Evolutionary conservation across 2,797 vertebrate species (phyloP).

Genomic region (Peromyscus melanophrys): DNA sequence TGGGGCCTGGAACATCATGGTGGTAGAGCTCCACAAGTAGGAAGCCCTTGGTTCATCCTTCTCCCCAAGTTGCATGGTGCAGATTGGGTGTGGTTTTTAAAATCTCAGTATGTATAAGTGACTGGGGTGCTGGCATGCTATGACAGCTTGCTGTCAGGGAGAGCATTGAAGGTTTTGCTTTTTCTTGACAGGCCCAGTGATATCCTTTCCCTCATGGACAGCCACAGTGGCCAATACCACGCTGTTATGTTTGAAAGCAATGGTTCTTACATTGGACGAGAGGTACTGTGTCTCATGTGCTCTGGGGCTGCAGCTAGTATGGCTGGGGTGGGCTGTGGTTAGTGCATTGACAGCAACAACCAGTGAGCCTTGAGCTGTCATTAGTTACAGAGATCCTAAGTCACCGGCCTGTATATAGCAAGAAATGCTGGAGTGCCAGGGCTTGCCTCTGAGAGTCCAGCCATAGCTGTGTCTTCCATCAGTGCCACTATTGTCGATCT

Average conservation of each 20-base stretch:
- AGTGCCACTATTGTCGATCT: rapidly evolving
- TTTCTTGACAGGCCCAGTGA: slow-evolving; percentile 88
- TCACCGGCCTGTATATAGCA: background rate
- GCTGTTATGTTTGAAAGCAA: slow-evolving; percentile 91
- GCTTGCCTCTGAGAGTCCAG: background rate
- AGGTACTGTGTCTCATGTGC: slow-evolving; percentile 86
- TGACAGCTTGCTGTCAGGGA: rapidly evolving
- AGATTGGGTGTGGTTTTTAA: rapidly evolving
- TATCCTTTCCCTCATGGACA: slow-evolving; percentile 86
- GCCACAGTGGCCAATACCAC: slow-evolving; percentile 87
- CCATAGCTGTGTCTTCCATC: no score
- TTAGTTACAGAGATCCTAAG: rapidly evolving
- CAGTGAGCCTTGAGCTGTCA: rapidly evolving
- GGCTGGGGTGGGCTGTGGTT: background rate
- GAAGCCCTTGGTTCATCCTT: background rate
- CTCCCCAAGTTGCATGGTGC: rapidly evolving
- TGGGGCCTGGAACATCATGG: background rate
- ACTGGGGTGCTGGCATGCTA: rapidly evolving
- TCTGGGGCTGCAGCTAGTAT: background rate
- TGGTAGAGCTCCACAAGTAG: background rate
- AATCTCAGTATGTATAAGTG: rapidly evolving
- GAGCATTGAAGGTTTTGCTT: background rate
- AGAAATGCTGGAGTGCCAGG: background rate
- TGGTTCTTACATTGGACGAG: slow-evolving; percentile 92
- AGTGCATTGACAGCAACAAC: rapidly evolving